Evolutionary conservation across 2,113 vertebrate species (phyloP).

Genomic region (Petroica traversi): DNA sequence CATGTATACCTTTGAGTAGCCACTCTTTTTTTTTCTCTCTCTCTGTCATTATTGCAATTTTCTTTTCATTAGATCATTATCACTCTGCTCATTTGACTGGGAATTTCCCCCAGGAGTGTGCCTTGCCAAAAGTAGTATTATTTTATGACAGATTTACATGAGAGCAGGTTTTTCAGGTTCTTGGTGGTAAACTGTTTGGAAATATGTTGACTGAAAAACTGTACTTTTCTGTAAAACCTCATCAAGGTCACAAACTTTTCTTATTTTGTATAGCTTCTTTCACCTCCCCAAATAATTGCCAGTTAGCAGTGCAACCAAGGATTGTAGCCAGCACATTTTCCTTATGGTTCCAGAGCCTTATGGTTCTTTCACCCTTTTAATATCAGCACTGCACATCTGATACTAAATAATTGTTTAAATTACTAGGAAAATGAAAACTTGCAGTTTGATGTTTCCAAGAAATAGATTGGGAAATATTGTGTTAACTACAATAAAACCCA

Average conservation of each 20-base stretch:
- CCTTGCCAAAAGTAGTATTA: conserved; percentile 31
- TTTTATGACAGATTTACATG: conserved; percentile 45
- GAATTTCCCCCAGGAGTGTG: not conserved
- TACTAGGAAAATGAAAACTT: not conserved
- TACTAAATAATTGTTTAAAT: not conserved
- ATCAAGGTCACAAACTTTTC: not conserved
- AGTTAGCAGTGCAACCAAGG: not conserved
- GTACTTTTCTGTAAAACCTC: not conserved
- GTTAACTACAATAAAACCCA: too few species aligned
- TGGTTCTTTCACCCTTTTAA: not conserved
- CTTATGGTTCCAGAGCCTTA: not conserved
- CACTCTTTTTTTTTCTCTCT: not conserved
- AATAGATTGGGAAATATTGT: not conserved
- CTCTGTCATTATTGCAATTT: not conserved
- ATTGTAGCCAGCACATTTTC: not conserved
- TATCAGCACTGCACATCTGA: not conserved
- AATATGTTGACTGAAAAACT: not conserved
- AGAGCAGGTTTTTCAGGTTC: conserved; percentile 39
- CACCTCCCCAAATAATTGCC: not conserved
- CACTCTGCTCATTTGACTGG: not conserved
- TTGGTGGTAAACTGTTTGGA: not conserved
- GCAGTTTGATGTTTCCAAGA: not conserved
- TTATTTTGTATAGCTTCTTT: not conserved
- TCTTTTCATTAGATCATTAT: conserved; percentile 29
- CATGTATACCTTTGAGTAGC: not conserved